These are phyloP conservation scores for Heliconius ismenius DNA, from an alignment of 2,888 invertebrate species.

Conservation along the genomic window DNA sequence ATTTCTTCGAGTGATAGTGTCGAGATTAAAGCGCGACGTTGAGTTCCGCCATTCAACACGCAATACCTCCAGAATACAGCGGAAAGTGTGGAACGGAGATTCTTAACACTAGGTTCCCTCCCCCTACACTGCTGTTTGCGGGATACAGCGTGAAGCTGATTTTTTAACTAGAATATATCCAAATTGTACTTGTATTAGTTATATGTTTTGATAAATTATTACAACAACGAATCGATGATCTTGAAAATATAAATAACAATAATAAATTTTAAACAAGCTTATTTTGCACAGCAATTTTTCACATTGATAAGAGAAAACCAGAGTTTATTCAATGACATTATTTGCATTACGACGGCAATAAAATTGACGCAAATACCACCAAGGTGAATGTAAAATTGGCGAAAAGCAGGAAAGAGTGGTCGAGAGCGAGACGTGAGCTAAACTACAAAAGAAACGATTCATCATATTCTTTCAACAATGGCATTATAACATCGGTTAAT, in stretches of 20 bases:
- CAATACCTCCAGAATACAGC: too few species aligned
- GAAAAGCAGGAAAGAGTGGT: conserved; percentile 25
- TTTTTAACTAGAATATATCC: too few species aligned
- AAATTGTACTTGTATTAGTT: not conserved
- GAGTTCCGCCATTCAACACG: too few species aligned
- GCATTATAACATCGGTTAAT: conserved; percentile 4
- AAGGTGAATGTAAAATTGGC: conserved; percentile 42
- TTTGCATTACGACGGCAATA: conserved; percentile 36
- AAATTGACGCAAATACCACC: conserved; percentile 40
- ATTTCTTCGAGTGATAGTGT: too few species aligned
- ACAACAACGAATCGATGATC: not conserved
- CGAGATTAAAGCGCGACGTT: too few species aligned
- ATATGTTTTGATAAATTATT: not conserved
- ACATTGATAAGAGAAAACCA: conserved; percentile 20
- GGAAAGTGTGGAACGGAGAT: too few species aligned
- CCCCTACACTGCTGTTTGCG: too few species aligned
- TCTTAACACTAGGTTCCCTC: too few species aligned
- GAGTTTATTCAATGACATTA: conserved; percentile 36
- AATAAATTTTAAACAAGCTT: conserved; percentile 8
- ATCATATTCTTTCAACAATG: conserved; percentile 27
- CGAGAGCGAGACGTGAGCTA: conserved; percentile 16
- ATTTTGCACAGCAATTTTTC: conserved; percentile 4
- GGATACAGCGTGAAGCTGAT: too few species aligned
- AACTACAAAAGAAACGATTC: conserved; percentile 36
- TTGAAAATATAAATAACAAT: conserved; percentile 10